Base-by-base conservation (phyloP, 1,140 invertebrate species). In the Phortica variegata region DNA sequence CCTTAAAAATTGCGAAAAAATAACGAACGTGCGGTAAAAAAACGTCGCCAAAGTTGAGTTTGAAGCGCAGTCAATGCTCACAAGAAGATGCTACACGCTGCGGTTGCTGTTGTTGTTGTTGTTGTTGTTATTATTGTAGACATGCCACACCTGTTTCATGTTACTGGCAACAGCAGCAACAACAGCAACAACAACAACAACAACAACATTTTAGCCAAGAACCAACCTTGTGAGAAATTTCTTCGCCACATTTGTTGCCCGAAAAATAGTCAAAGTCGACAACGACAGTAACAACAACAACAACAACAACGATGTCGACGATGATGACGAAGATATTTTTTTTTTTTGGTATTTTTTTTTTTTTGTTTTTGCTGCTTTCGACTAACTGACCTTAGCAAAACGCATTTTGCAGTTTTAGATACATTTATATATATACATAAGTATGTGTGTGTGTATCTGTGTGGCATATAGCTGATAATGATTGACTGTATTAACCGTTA, bases 401-500 rank as follows among this genome's bases (percentile, higher is more conserved):
- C 47, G 48, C 49, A 48, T 51, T 53, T 54, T 54, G 54, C 44
- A 41, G 29, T 47, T 53, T 47, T 43, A 45, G 49, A 52, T 59
- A 43, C 23, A 38, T 29, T 32, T 41, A 1, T 37, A 6, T 13
- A 15, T 37, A 23, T 40, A 7, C 38, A 23, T 8, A 6, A n/a
- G n/a, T n/a, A n/a, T n/a, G n/a, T n/a, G n/a, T n/a, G n/a, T 4
- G 26, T 19, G 41, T 21, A 10, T 17, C 31, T 23, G 41, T 17
- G 47, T 47, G 54, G 54, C 50, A 23, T 23, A 31, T 29, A 29
- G 36, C 37, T 62, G 59, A 70, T 71, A 71, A 71, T 71, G 66
- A 71, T 71, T 62, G 66, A 71, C 66, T 63, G 66, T 66, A 63
- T 71, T 71, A 71, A 71, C 66, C 66, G 66, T 70, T 70, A 70